These are phyloP conservation scores for Hanleya hanleyi DNA, from an alignment of 2,888 invertebrate species.

Conservation along the genomic window DNA sequence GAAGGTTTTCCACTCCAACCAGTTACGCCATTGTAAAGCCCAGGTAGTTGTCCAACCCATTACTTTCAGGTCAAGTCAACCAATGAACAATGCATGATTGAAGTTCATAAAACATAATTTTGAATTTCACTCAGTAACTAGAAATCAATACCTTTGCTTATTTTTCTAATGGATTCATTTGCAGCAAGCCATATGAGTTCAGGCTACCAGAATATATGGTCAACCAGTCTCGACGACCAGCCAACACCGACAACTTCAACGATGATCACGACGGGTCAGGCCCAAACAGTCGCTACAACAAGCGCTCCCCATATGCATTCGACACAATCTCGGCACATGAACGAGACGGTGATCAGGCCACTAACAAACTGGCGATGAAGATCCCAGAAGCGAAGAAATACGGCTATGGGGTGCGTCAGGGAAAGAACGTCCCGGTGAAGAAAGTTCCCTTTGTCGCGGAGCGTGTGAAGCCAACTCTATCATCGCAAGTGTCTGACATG, in stretches of 20 bases:
- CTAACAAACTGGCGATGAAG: constrained; percentile 58
- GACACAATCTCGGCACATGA: constrained; percentile 51
- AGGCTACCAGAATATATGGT: constrained; percentile 69
- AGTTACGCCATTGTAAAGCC: too few relatives aligned
- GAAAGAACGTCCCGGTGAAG: constrained; percentile 41
- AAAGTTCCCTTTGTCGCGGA: constrained; percentile 24
- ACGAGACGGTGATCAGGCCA: constrained; percentile 46
- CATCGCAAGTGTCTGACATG: not conserved
- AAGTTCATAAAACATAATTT: too few relatives aligned
- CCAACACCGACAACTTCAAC: constrained; percentile 1
- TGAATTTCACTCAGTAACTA: not conserved
- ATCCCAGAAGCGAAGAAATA: constrained; percentile 53
- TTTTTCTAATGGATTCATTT: not conserved
- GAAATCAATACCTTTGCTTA: not conserved
- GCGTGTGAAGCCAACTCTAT: constrained; percentile 27
- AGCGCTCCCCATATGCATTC: constrained; percentile 46
- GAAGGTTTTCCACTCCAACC: too few relatives aligned
- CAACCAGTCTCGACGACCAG: constrained; percentile 76
- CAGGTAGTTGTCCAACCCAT: too few relatives aligned
- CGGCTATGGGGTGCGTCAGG: constrained; percentile 58
- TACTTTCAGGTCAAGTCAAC: too few relatives aligned
- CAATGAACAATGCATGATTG: too few relatives aligned
- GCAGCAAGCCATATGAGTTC: constrained; percentile 57
- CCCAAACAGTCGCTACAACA: not conserved
- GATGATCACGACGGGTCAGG: constrained; percentile 31